Evolutionary conservation across 2,113 vertebrate genomes (phyloP), one percentile per base, ranked within the genome.

Genomic region (Anoplopoma fimbria): DNA sequence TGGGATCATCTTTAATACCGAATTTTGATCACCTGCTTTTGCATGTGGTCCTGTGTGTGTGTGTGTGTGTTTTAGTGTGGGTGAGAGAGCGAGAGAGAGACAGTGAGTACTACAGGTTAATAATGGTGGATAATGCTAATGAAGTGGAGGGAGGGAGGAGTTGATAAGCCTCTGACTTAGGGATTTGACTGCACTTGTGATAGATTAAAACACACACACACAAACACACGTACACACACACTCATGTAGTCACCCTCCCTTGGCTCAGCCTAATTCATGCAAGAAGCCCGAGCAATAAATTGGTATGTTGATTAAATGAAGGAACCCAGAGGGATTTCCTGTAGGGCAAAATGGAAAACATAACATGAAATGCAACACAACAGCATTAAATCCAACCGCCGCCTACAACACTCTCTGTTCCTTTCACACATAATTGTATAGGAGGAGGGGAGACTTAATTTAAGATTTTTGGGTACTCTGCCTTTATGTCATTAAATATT

Each of bases 271-370:
- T 71, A 69, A 83, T 73, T 89, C 19, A 80, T 82, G 79, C 72
- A 67, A 42, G 49, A 69, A 45, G 14, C 27, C 73, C 62, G 51
- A 71, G 71, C 51, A 87, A 49, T 89, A 87, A 88, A 84, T 82
- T 77, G 31, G 57, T 42, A 72, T 81, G 81, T 84, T 86, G 86
- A 88, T 91, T 89, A 89, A 82, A 14, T 82, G 38, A 63, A 61
- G 14, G 65, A 74, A 75, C 57, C 79, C 42, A 12, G 8, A 40
- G 85, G 77, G 65, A 77, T 77, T 88, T 83, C 33, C 77, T 62
- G 29, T 33, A 47, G 77, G 23, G 55, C 49, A 36, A 62, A 78
- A 77, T 70, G 27, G 33, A 83, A 89, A 73, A 69, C 47, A 72
- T 6, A 36, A 73, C 70, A 60, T 31, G 57, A 17, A 53, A 67